Conservation (phyloP, 2,888 invertebrate genomes). For the Podabrus alpinus region DNA sequence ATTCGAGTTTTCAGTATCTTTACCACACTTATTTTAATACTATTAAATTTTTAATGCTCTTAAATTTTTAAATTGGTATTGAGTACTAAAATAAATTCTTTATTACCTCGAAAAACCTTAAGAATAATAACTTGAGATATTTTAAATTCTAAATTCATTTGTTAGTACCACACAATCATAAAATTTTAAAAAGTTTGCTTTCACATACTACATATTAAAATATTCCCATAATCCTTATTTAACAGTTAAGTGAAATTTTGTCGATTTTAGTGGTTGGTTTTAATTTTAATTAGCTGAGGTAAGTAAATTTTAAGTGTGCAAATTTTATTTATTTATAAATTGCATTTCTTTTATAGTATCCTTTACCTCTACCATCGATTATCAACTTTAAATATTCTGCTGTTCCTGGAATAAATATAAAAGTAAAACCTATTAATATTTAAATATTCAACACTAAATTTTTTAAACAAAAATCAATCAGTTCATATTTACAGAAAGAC, state of each 20-base stretch:
- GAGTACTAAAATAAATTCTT: background rate
- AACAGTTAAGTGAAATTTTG: background rate
- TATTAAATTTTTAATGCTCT: background rate
- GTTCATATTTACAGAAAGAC: background rate
- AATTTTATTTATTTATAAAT: background rate
- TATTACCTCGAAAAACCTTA: background rate
- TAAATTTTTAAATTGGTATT: background rate
- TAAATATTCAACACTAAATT: background rate
- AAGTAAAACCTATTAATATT: background rate
- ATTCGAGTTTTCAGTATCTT: background rate
- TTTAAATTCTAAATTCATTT: background rate
- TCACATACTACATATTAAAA: background rate
- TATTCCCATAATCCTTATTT: background rate
- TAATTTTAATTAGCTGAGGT: background rate
- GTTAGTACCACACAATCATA: background rate
- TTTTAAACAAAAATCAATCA: background rate
- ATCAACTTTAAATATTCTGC: background rate
- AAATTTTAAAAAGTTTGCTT: background rate
- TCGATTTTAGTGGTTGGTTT: background rate
- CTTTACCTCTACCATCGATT: background rate
- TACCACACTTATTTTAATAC: background rate
- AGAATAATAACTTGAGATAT: background rate
- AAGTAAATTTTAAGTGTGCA: background rate
- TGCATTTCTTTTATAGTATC: background rate
- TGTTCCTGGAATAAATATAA: background rate